phyloP scores from a whole-genome alignment of 2,113 vertebrate species.

The Neoarius graeffei region DNA sequence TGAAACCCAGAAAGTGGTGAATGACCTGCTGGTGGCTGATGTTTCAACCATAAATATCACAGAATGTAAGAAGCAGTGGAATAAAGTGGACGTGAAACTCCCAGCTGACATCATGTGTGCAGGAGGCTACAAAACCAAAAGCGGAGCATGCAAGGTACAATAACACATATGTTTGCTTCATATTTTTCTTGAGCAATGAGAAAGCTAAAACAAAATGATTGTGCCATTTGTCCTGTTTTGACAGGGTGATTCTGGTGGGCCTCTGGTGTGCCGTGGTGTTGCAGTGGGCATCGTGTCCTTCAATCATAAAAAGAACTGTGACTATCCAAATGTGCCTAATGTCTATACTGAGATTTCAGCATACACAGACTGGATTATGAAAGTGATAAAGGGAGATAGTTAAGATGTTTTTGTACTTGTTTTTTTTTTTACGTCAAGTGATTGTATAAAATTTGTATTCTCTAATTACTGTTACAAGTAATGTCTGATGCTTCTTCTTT shows the following conservation, averaged over 20 bases:
- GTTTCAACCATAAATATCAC: slow-evolving; percentile 49
- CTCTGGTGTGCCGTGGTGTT: slow-evolving; percentile 75
- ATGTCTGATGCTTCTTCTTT: too few relatives aligned
- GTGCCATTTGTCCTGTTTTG: slow-evolving; percentile 4
- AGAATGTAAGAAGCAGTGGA: slow-evolving; percentile 42
- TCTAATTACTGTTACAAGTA: background rate
- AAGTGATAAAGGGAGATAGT: slow-evolving; percentile 21
- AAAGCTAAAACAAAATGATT: background rate
- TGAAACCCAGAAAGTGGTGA: accelerated
- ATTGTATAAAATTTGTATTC: background rate
- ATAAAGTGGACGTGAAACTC: accelerated
- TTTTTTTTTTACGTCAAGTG: background rate
- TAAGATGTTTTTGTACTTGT: background rate
- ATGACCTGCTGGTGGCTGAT: slow-evolving; percentile 47
- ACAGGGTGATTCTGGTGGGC: slow-evolving; percentile 87
- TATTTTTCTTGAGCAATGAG: background rate
- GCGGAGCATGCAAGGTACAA: slow-evolving; percentile 67
- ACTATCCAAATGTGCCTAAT: slow-evolving; percentile 59
- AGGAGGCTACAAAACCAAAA: slow-evolving; percentile 45
- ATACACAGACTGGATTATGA: slow-evolving; percentile 60
- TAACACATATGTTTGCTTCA: background rate
- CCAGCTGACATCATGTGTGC: slow-evolving; percentile 61
- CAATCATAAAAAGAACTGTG: accelerated
- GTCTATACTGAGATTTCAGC: slow-evolving; percentile 65
- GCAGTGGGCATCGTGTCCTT: slow-evolving; percentile 82